Evolutionary conservation across 2,797 vertebrate genomes (phyloP).

Genomic region (Eulemur mongoz): DNA sequence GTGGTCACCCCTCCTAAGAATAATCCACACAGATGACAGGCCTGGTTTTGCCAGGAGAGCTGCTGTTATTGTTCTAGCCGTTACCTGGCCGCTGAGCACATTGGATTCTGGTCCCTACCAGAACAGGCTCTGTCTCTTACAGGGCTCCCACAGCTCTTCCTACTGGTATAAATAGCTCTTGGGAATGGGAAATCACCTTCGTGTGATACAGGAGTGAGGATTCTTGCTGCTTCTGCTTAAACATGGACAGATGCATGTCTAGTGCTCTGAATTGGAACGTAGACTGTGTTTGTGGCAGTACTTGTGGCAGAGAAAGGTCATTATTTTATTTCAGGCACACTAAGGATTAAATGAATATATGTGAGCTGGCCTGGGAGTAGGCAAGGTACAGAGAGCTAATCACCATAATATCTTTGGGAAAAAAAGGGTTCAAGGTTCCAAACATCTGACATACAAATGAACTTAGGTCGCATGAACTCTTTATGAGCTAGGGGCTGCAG

Average conservation of each 20-base stretch:
- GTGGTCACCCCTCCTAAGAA: neutral
- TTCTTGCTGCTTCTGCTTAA: neutral
- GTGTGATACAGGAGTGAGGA: neutral
- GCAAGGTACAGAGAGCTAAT: neutral
- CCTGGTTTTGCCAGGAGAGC: neutral
- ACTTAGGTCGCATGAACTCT: neutral
- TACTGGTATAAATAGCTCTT: neutral
- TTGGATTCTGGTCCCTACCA: neutral
- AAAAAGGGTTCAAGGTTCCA: neutral
- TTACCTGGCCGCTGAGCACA: neutral
- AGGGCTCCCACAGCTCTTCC: neutral
- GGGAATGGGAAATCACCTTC: neutral
- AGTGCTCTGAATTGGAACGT: neutral
- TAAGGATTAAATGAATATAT: neutral
- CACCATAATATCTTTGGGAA: neutral
- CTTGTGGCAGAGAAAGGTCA: neutral
- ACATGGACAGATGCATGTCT: neutral
- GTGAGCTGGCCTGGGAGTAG: neutral
- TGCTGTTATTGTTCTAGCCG: neutral
- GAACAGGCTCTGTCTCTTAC: neutral
- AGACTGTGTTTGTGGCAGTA: neutral
- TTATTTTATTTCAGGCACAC: neutral
- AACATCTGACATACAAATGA: neutral
- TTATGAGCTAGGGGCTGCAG: neutral
- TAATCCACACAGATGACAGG: neutral